Evolutionary conservation across 2,797 vertebrate genomes (phyloP).

Genomic region (Pseudotriccus pelzelni): DNA sequence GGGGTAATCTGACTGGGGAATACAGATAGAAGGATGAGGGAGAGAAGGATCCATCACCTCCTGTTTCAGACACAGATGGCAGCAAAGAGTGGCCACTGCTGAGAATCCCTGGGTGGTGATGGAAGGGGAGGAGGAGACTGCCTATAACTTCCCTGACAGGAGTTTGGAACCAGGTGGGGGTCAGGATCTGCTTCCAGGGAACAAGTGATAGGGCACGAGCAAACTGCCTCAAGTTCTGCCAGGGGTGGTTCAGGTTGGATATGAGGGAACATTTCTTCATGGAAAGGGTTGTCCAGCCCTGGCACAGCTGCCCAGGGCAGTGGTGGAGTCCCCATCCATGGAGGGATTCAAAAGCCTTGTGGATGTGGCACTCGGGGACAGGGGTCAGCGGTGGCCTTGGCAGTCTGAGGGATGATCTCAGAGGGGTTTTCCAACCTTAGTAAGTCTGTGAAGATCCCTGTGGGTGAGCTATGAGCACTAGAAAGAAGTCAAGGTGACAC

Average conservation of each 20-base stretch:
- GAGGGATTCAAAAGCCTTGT: not conserved
- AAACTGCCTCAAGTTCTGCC: rapidly evolving
- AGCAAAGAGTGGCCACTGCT: not conserved
- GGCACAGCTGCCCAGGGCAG: not conserved
- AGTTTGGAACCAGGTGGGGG: not conserved
- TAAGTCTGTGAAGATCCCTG: not conserved
- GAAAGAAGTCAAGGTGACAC: not conserved
- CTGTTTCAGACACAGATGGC: not conserved
- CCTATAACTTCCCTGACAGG: not conserved
- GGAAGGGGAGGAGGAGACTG: not conserved
- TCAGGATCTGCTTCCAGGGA: not conserved
- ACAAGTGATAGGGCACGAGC: not conserved
- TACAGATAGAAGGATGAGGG: not conserved
- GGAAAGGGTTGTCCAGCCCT: not conserved
- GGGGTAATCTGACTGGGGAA: not conserved
- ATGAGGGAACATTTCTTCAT: not conserved
- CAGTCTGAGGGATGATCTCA: not conserved
- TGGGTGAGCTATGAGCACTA: not conserved
- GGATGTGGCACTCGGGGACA: not conserved
- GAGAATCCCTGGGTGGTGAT: not conserved
- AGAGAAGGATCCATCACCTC: not conserved
- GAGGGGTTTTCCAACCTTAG: rapidly evolving
- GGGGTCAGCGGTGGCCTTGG: not conserved
- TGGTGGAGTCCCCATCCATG: not conserved
- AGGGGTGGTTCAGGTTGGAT: rapidly evolving